Base-by-base conservation (phyloP, 2,888 invertebrate species). In the Brenthis hecate region DNA sequence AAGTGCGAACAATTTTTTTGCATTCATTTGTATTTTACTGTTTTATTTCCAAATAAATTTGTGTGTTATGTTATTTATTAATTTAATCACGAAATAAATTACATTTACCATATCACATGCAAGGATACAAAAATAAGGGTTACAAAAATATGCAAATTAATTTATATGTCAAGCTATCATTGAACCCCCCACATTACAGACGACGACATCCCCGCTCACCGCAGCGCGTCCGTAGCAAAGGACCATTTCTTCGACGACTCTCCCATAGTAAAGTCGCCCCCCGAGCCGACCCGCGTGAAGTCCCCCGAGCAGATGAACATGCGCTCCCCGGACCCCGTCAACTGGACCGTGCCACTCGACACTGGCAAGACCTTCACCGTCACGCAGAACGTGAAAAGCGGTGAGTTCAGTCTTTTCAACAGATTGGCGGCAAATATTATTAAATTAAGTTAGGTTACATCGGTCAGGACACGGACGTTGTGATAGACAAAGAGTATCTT, bases 291-390 rank as follows among this genome's bases (percentile, higher is more conserved):
- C 57, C 93, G 98, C 81, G 98, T 98, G 72, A 98, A 98, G 89
- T 98, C 98, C 13, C 98, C 98, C 1, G 98, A 98, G 85, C 97
- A 97, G 87, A 96, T 97, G 90, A 95, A 97, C 85, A 97, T 98
- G 96, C 94, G 97, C 77, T 98, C 98, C 23, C 98, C 98, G 14
- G 98, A 98, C 91, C 98, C 98, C 64, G 98, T 98, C 80, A 98
- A 98, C 91, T 98, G 98, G 98, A 98, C 98, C 63, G 98, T 98
- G 72, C 98, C 98, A 66, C 94, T 98, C 82, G 98, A 98, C 89
- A 98, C 97, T 76, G 97, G 98, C 79, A 98, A 97, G 93, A 97
- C 97, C 54, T 98, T 98, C 90, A 97, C 98, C 55, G 98, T 98
- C 79, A 98, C 97, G 72, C 98, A 98, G 93, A 98, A 97, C 92